Percentiles rank a stretch among this genome's conserved stretches.
These are phyloP conservation scores for Dryas iulia DNA, from an alignment of 1,140 invertebrate genomes.

Conservation along the genomic window DNA sequence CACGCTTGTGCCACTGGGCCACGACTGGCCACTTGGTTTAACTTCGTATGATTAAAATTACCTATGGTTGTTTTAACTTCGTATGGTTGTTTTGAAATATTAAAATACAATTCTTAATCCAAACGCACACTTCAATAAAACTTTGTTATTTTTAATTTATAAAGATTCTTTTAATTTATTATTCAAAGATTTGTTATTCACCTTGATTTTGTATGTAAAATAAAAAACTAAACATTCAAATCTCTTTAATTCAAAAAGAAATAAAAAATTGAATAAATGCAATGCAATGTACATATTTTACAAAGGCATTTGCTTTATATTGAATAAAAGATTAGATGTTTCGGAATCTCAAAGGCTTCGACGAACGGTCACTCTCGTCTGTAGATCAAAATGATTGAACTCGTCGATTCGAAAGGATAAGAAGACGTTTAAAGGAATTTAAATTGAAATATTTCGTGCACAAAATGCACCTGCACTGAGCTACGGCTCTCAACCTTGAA, in stretches of 20 bases:
- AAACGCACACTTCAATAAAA: no score
- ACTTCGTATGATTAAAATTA: no score
- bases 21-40: no score
- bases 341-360: not conserved
- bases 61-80: no score
- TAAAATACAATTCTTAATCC: no score
- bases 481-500: not conserved
- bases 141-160: no score
- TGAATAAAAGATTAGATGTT: not conserved
- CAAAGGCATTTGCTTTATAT: not conserved
- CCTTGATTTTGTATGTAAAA: no score
- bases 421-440: conserved; percentile 11
- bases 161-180: no score
- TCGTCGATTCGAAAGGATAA: conserved; percentile 5
- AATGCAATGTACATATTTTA: not conserved
- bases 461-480: conserved; percentile 11
- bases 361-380: not conserved
- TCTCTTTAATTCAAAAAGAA: not conserved
- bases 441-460: conserved; percentile 7
- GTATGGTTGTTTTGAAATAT: no score
- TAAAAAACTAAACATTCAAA: no score
- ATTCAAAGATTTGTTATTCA: no score
- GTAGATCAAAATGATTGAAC: conserved; percentile 7
- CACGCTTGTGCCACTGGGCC: no score
- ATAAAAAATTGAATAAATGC: not conserved